Evolutionary conservation across 2,888 invertebrate genomes (phyloP).

Genomic region (Aquatica leii): DNA sequence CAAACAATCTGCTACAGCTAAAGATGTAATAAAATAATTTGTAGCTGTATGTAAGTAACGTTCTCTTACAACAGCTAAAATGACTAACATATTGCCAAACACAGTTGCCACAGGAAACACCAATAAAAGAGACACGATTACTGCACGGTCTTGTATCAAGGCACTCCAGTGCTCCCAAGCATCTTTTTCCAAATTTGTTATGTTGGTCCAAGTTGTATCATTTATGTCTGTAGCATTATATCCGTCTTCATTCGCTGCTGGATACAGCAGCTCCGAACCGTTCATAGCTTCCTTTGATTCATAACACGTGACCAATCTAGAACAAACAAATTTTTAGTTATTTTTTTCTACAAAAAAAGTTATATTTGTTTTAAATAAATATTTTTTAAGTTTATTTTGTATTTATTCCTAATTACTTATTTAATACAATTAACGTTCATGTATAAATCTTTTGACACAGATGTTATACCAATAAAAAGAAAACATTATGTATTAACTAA

Average conservation of each 20-base stretch:
- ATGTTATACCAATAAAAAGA: too few relatives aligned
- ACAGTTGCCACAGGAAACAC: conserved; percentile 92
- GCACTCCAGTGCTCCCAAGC: conserved; percentile 62
- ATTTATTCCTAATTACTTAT: too few relatives aligned
- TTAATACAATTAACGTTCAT: too few relatives aligned
- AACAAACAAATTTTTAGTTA: conserved; percentile 1
- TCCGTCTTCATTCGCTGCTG: conserved; percentile 28
- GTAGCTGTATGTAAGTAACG: conserved; percentile 96
- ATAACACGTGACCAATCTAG: conserved; percentile 18
- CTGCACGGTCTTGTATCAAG: conserved; percentile 74
- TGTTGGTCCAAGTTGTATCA: conserved; percentile 51
- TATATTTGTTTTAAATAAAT: background rate
- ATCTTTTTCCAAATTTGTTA: conserved; percentile 52
- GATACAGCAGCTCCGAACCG: conserved; percentile 37
- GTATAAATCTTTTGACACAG: too few relatives aligned
- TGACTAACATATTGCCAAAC: conserved; percentile 94
- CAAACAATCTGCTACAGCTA: conserved; percentile 95
- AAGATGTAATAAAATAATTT: conserved; percentile 95
- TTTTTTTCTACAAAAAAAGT: background rate
- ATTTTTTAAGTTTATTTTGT: background rate
- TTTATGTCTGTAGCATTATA: conserved; percentile 37
- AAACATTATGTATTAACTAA: too few relatives aligned
- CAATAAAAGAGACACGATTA: conserved; percentile 81
- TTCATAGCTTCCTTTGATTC: conserved; percentile 37
- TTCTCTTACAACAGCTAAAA: conserved; percentile 91